Evolutionary conservation across 2,888 invertebrate genomes (phyloP), one percentile per base, ranked within the genome.

Genomic region (Hydroisotoma schaefferi): DNA sequence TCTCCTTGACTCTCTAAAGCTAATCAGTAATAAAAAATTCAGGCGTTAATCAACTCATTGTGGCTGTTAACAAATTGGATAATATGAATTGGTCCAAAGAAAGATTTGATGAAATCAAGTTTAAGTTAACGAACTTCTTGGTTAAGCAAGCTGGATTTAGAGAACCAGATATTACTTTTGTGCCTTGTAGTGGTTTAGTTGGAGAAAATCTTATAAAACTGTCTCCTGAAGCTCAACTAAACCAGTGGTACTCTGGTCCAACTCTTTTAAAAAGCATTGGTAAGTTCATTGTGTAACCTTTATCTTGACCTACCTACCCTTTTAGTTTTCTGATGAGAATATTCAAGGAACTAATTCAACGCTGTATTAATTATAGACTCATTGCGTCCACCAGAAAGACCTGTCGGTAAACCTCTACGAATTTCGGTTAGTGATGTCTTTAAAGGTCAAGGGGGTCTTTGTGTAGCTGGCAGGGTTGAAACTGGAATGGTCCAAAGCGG

Each of bases 31-130:
- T 33, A 15, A 33, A 33, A 15, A 33, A 33, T 33, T 33, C 85
- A 78, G 98, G 99, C 33, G 92, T 99, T 0, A 87, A 86, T 62
- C 97, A 98, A 77, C 76, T 99, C 40, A 89, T 91, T 18, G 94
- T 99, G 1, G 94, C 92, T 29, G 86, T 99, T 20, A 99, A 99
- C 76, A 99, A 99, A 80, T 80, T 99, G 76, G 99, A 99, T 75
- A 98, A 94, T 0, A 90, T 89, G 0, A 86, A 86, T 57, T 99
- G 99, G 98, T 88, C 88, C 1, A 82, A 90, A 75, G 86, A 88
- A 6, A 83, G 99, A 70, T 99, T 93, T 77, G 83, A 87, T 71
- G 94, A 97, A 75, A 94, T 99, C 63, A 84, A 84, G 1, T 82
- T 82, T 55, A 94, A 92, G 77, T 80, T 98, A 48, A 86, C 85